Evolutionary conservation across 2,888 invertebrate species (phyloP).

Genomic region (Thelaira solivaga): DNA sequence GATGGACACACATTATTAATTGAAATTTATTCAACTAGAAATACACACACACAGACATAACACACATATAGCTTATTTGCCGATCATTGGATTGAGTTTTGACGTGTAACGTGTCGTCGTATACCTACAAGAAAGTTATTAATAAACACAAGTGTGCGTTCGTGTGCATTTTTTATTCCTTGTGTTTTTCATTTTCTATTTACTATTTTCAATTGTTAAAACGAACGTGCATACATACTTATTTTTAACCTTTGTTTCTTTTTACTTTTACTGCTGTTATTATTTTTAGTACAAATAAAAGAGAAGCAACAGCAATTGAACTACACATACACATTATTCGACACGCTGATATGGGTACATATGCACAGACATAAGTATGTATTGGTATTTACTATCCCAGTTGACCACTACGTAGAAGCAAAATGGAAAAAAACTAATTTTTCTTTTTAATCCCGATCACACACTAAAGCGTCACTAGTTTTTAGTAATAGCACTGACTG

Average conservation of each 20-base stretch:
- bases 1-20: no score
- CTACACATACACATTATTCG: slow-evolving; percentile 23
- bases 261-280: slow-evolving; percentile 17
- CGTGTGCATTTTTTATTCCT: slow-evolving; percentile 21
- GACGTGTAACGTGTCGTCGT: neutral
- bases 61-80: neutral
- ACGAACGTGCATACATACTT: no score
- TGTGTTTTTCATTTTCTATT: slow-evolving; percentile 38
- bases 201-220: slow-evolving; percentile 50
- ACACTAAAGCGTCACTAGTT: no score
- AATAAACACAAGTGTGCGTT: neutral
- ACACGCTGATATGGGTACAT: slow-evolving; percentile 22
- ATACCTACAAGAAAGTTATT: no score
- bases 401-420: no score
- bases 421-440: no score
- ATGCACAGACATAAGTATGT: neutral
- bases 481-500: no score
- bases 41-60: neutral
- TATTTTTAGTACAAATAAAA: slow-evolving; percentile 39
- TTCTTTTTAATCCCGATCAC: no score
- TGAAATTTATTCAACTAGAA: neutral
- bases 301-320: slow-evolving; percentile 41
- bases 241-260: slow-evolving; percentile 30
- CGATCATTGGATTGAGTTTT: slow-evolving; percentile 10
- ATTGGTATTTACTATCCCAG: neutral